Evolutionary conservation across 2,113 vertebrate genomes (phyloP).

Genomic region (Atractosteus spatula): DNA sequence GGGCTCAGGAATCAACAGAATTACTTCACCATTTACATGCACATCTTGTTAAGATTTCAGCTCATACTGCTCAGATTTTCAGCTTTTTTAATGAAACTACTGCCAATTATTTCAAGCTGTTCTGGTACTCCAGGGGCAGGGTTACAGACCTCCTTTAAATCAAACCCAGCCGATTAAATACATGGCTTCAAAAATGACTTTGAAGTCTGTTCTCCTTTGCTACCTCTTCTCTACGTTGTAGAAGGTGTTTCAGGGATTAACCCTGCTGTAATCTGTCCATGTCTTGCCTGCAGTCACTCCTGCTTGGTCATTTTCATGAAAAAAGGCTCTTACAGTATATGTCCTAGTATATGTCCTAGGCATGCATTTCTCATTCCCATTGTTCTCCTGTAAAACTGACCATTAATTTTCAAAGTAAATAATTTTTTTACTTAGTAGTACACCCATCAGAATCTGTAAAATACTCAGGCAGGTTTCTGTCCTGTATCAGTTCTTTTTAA

Average conservation of each 20-base stretch:
- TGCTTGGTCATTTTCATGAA: no score
- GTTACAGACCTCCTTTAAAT: slow-evolving; percentile 10
- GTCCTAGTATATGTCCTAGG: no score
- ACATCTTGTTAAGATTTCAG: neutral
- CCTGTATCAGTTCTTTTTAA: no score
- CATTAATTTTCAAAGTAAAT: no score
- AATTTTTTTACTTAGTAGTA: no score
- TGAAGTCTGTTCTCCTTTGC: neutral
- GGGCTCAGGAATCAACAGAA: neutral
- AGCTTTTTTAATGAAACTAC: slow-evolving; percentile 10
- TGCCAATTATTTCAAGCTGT: slow-evolving; percentile 8
- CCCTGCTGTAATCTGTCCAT: neutral
- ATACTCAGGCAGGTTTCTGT: no score
- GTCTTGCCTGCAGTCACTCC: no score
- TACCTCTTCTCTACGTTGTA: neutral
- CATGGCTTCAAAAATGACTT: slow-evolving; percentile 6
- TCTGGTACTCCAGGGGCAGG: neutral
- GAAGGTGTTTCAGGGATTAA: neutral
- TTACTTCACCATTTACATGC: slow-evolving; percentile 10
- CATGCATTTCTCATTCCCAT: no score
- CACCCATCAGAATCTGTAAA: no score
- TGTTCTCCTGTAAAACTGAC: no score
- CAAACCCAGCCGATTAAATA: neutral
- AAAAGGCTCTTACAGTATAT: no score
- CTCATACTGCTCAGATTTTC: neutral